Evolutionary conservation across 2,113 vertebrate species (phyloP), one percentile per base, ranked within the genome.

Genomic region (Hippocampus mohnikei): DNA sequence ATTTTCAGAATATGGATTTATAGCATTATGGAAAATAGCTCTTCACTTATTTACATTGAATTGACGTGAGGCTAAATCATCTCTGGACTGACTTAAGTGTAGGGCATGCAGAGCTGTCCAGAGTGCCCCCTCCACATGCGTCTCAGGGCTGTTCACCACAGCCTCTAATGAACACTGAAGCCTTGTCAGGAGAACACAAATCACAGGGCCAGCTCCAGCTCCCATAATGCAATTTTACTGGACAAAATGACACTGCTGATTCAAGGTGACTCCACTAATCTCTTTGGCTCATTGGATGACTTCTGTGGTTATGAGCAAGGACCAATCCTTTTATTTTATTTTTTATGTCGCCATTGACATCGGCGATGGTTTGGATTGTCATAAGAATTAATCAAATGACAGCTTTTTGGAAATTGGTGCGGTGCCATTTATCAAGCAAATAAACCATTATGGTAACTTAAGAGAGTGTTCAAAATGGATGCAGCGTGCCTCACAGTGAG

Each of bases 141-240:
- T 85, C 85, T 85, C 73, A 58, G 79, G 87, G 81, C 66, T 83
- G 74, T 78, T 88, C 73, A 66, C 75, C 70, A 82, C 56, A 78
- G 74, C 67, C 83, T 75, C 74, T 90, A 89, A 90, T 91, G 87
- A 89, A 88, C 81, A 81, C 72, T 90, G 86, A 91, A 88, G 86
- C 75, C 83, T 82, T 87, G 87, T 89, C 90, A 88, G 75, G 85
- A 84, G 87, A 81, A 85, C 79, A 88, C 86, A 89, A 89, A 90
- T 90, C 89, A 89, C 80, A 74, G 79, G 71, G 53, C 84, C 70
- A 60, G 80, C 80, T 84, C 81, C 76, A 71, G 84, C 81, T 84
- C 77, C 80, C 80, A 87, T 90, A 88, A 91, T 87, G 80, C 82
- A 84, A 83, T 90, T 90, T 90, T 87, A 87, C 85, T 77, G 69